Percentiles rank a stretch among this genome's conserved stretches.
Evolutionary conservation across 2,797 vertebrate species (phyloP).

Genomic region (Artibeus jamaicensis): DNA sequence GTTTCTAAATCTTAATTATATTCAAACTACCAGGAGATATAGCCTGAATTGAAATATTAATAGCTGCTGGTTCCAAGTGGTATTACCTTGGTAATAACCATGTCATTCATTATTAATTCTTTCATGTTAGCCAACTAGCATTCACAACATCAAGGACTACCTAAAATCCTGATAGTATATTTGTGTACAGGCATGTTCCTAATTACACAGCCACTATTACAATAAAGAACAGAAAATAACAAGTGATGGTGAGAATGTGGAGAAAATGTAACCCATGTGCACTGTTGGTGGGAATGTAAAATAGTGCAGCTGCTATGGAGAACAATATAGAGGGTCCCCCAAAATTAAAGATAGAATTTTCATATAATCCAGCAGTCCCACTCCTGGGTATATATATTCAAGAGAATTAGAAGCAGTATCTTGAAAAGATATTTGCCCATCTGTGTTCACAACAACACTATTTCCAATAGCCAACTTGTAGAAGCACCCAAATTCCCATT

Average conservation of each 20-base stretch:
- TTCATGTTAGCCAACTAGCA: background rate
- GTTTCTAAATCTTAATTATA: constrained; percentile 45
- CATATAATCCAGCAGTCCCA: background rate
- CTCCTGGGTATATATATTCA: background rate
- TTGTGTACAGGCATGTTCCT: background rate
- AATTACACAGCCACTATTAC: background rate
- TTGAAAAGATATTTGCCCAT: background rate
- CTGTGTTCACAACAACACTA: background rate
- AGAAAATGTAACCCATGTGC: background rate
- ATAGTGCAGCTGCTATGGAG: background rate
- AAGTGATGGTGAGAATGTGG: background rate
- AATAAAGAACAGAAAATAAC: background rate
- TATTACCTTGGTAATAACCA: background rate
- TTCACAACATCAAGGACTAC: background rate
- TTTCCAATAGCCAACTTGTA: background rate
- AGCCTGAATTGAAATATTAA: background rate
- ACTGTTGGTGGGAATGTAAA: background rate
- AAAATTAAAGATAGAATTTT: background rate
- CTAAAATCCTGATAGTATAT: background rate
- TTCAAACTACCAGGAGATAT: background rate
- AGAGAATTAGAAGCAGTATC: background rate
- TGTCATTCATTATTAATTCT: background rate
- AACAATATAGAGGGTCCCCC: background rate
- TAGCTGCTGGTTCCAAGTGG: background rate
- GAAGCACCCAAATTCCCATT: background rate